Conservation (phyloP, 2,797 vertebrate genomes). For the Hippoglossus hippoglossus region DNA sequence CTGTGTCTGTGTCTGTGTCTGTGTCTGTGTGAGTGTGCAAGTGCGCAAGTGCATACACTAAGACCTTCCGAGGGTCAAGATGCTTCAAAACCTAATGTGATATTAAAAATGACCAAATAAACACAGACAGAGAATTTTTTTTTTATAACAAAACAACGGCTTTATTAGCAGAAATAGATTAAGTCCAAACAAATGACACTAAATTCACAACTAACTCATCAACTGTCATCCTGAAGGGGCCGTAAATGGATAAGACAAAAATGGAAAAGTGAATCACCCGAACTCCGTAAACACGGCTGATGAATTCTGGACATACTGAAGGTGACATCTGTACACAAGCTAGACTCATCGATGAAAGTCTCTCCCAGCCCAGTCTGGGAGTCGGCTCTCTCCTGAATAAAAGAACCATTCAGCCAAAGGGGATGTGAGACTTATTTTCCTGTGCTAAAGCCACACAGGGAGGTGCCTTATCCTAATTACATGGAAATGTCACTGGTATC, state of each 20-base stretch:
- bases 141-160: slow-evolving; percentile 24
- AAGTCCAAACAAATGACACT: slow-evolving; percentile 41
- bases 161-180: slow-evolving; percentile 64
- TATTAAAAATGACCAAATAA: slow-evolving; percentile 41
- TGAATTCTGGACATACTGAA: slow-evolving; percentile 60
- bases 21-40: neutral
- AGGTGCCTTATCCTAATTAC: slow-evolving; percentile 77
- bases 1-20: neutral
- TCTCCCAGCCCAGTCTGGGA: slow-evolving; percentile 68
- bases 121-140: slow-evolving; percentile 44
- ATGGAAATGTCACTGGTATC: slow-evolving; percentile 80
- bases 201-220: slow-evolving; percentile 29
- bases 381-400: slow-evolving; percentile 68
- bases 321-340: slow-evolving; percentile 74
- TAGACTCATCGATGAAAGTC: slow-evolving; percentile 72
- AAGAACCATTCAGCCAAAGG: slow-evolving; percentile 75
- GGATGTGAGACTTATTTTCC: slow-evolving; percentile 80
- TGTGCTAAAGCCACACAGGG: slow-evolving; percentile 72
- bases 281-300: slow-evolving; percentile 61
- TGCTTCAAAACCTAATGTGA: neutral
- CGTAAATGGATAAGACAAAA: slow-evolving; percentile 53
- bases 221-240: slow-evolving; percentile 35
- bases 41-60: neutral
- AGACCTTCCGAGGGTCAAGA: neutral
- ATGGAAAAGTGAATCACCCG: slow-evolving; percentile 63